Conservation (phyloP, 2,113 vertebrate genomes). For the Ceyx melanurus region DNA sequence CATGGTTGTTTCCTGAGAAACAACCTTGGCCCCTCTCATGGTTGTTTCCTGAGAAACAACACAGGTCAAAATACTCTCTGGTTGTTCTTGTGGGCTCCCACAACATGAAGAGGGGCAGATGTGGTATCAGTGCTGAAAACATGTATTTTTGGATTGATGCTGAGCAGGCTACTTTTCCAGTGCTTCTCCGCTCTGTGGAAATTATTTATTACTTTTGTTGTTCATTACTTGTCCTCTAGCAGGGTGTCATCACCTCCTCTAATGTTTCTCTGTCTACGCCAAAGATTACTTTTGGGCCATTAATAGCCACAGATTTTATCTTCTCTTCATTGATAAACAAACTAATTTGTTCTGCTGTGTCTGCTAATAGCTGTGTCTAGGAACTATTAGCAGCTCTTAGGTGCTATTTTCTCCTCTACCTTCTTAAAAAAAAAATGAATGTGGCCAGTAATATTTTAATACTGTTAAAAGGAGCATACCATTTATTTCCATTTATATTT, state of each 20-base stretch:
- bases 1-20: neutral
- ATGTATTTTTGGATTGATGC: slow-evolving; percentile 28
- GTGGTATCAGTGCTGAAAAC: neutral
- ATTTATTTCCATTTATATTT: slow-evolving; percentile 17
- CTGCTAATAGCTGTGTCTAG: slow-evolving; percentile 57
- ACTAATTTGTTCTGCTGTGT: slow-evolving; percentile 38
- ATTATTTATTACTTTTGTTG: slow-evolving; percentile 40
- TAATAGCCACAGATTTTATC: slow-evolving; percentile 58
- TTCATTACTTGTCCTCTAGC: slow-evolving; percentile 22
- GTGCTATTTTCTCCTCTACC: slow-evolving; percentile 46
- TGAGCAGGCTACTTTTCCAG: slow-evolving; percentile 22
- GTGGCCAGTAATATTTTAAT: neutral
- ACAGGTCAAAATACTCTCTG: neutral
- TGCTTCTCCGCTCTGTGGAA: neutral
- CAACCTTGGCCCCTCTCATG: no score
- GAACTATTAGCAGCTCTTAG: slow-evolving; percentile 52
- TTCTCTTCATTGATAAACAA: slow-evolving; percentile 58
- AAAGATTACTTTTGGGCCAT: slow-evolving; percentile 52
- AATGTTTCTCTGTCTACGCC: slow-evolving; percentile 40
- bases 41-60: no score
- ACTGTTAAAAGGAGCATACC: neutral
- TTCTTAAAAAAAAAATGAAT: slow-evolving; percentile 5
- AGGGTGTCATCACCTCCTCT: slow-evolving; percentile 24
- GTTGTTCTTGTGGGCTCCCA: neutral
- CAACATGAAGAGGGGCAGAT: neutral